Evolutionary conservation across 2,888 invertebrate species (phyloP).

Genomic region (Odontothrips loti): DNA sequence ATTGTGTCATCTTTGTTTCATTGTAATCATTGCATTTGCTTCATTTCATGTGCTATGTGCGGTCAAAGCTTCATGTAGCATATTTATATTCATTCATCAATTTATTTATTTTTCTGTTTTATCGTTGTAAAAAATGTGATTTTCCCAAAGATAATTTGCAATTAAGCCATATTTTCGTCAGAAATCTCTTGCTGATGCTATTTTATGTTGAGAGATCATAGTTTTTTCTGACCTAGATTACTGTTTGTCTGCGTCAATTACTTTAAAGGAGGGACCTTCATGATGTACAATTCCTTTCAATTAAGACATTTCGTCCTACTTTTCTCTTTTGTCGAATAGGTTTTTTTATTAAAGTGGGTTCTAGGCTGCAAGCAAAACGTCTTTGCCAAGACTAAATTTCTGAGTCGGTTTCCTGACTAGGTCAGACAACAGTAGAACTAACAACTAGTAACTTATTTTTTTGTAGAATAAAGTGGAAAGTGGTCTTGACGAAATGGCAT

Average conservation of each 20-base stretch:
- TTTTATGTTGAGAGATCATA: background rate
- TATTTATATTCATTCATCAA: background rate
- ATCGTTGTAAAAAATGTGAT: background rate
- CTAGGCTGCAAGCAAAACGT: too few relatives aligned
- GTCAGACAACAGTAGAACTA: too few relatives aligned
- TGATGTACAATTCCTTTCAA: background rate
- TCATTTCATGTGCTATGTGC: background rate
- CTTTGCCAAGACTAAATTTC: too few relatives aligned
- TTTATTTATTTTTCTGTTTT: slow-evolving; percentile 14
- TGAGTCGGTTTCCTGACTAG: too few relatives aligned
- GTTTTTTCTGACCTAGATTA: background rate
- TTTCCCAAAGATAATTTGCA: slow-evolving; percentile 10
- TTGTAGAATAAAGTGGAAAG: too few relatives aligned
- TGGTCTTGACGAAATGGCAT: too few relatives aligned
- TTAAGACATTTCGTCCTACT: background rate
- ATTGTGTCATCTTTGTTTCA: background rate
- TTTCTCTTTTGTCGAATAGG: too few relatives aligned
- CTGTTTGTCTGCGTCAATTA: background rate
- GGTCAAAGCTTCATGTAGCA: background rate
- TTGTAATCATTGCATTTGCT: background rate
- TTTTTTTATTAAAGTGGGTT: too few relatives aligned
- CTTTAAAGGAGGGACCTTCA: background rate
- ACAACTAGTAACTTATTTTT: too few relatives aligned
- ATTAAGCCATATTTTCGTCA: background rate
- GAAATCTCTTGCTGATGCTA: background rate